A percentile compares a stretch with the other conserved stretches of the same genome.
phyloP scores from a whole-genome alignment of 2,113 vertebrate genomes.

The Hippocampus zosterae region DNA sequence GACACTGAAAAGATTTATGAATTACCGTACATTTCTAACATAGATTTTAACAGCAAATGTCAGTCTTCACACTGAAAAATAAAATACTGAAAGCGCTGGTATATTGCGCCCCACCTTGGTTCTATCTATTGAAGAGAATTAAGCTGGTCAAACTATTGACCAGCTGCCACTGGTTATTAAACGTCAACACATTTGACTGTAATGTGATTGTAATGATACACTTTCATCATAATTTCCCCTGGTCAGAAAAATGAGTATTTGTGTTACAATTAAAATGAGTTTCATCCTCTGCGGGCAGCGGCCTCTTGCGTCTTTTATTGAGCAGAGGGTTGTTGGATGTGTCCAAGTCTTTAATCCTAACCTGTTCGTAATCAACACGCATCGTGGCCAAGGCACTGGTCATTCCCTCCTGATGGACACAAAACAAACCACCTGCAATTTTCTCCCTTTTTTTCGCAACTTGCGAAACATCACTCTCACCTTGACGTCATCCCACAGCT shows the following conservation, averaged over 20 bases:
- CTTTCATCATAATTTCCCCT: not conserved
- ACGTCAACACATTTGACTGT: not conserved
- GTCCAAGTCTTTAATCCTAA: constrained; percentile 96
- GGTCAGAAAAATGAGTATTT: not conserved
- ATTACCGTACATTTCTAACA: no score
- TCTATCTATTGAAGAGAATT: not conserved
- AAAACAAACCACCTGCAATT: not conserved
- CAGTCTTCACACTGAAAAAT: no score
- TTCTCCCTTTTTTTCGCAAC: constrained; percentile 30
- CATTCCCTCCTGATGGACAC: constrained; percentile 58
- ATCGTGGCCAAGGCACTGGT: constrained; percentile 64
- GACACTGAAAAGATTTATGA: no score
- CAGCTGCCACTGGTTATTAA: not conserved
- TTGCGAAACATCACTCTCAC: constrained; percentile 58
- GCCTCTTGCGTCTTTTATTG: constrained; percentile 89
- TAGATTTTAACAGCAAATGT: no score
- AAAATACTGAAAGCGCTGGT: not conserved
- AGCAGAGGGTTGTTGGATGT: constrained; percentile 92
- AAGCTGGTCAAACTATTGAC: not conserved
- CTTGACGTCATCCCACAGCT: constrained; percentile 97
- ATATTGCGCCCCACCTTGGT: no score
- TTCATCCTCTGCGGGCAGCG: constrained; percentile 14
- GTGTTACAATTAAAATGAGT: not conserved
- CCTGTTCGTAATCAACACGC: constrained; percentile 94
- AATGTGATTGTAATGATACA: not conserved